Conservation (phyloP, 2,888 invertebrate genomes). For the Tachina lurida region DNA sequence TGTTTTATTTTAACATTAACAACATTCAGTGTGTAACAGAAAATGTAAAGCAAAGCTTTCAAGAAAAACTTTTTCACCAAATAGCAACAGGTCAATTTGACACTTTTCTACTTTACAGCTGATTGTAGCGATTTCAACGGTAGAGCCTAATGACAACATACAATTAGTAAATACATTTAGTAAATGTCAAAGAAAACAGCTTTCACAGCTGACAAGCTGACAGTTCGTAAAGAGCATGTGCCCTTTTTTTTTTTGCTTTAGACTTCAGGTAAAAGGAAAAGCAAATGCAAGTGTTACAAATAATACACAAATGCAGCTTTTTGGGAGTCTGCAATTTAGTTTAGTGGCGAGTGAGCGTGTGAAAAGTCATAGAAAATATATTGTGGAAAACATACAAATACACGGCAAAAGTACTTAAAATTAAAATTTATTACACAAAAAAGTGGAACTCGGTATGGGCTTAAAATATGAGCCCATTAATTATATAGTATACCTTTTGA, state of each 20-base stretch:
- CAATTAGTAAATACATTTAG: slow-evolving; percentile 2
- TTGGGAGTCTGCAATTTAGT: slow-evolving; percentile 68
- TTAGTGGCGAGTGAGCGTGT: slow-evolving; percentile 67
- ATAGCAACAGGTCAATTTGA: slow-evolving; percentile 56
- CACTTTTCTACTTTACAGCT: slow-evolving; percentile 44
- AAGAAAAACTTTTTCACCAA: background rate
- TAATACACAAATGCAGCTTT: slow-evolving; percentile 11
- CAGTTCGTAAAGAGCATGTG: slow-evolving; percentile 65
- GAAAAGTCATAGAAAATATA: slow-evolving; percentile 59
- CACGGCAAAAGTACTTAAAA: slow-evolving; percentile 1
- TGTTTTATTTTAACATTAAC: background rate
- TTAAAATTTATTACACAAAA: background rate
- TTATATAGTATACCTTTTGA: background rate
- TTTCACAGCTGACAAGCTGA: slow-evolving; percentile 65
- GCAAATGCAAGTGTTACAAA: slow-evolving; percentile 6
- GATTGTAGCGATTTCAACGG: background rate
- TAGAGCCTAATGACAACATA: slow-evolving; percentile 16
- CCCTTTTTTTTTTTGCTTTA: slow-evolving; percentile 45
- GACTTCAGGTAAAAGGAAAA: background rate
- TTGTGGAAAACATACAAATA: background rate
- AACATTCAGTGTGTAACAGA: background rate
- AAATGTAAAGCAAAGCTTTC: background rate
- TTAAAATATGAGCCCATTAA: background rate
- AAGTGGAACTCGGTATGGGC: background rate
- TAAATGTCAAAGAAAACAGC: slow-evolving; percentile 31